A percentile compares a stretch with the other conserved stretches of the same genome.
Conservation (phyloP, 2,888 invertebrate genomes). For the Pinctada fucata region DNA sequence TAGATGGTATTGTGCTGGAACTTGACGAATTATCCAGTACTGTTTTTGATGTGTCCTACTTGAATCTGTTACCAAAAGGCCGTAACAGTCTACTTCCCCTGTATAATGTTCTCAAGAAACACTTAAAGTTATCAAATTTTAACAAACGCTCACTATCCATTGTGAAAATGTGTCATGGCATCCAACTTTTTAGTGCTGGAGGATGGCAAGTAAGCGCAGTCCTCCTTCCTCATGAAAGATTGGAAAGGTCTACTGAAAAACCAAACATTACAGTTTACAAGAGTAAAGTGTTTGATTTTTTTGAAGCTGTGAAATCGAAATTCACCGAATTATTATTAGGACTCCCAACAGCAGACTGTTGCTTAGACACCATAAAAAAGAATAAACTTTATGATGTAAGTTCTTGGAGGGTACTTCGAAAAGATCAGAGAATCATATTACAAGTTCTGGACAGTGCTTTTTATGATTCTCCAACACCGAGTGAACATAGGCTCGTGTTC, state of each 20-base stretch:
- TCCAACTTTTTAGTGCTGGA: too few relatives aligned
- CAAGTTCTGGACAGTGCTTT: background rate
- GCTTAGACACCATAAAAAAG: conserved; percentile 12
- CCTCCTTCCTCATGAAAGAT: too few relatives aligned
- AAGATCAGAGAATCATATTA: background rate
- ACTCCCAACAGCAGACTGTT: background rate
- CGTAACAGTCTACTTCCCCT: background rate
- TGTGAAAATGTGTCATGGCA: too few relatives aligned
- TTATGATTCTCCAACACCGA: background rate
- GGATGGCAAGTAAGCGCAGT: too few relatives aligned
- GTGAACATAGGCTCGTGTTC: background rate
- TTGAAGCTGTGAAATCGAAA: too few relatives aligned
- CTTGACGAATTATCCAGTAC: background rate
- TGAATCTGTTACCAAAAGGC: conserved; percentile 1
- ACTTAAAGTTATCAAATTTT: background rate
- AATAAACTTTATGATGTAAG: background rate
- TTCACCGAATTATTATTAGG: too few relatives aligned
- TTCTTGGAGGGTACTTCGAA: background rate
- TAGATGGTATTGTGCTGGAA: conserved; percentile 1
- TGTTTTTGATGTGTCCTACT: background rate
- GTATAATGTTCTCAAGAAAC: conserved; percentile 10
- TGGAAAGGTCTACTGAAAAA: too few relatives aligned
- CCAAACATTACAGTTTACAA: too few relatives aligned
- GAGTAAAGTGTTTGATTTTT: too few relatives aligned
- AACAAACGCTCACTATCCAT: too few relatives aligned